These are phyloP conservation scores for Peucedramus taeniatus DNA, from an alignment of 2,113 vertebrate species.

Conservation along the genomic window DNA sequence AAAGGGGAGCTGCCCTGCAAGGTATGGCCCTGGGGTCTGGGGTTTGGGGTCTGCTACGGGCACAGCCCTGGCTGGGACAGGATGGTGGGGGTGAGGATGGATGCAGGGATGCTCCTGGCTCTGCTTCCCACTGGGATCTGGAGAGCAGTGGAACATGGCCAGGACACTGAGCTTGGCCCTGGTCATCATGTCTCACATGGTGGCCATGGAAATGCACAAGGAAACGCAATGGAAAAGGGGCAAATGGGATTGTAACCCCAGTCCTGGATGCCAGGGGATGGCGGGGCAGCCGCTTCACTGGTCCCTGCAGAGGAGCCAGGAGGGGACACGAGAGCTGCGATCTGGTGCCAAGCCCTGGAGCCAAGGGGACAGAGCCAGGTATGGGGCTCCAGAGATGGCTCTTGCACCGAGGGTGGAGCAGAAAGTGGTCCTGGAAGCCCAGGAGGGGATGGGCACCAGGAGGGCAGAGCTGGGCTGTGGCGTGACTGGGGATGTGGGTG, in stretches of 20 bases:
- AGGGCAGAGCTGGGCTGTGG: fast-evolving
- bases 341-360: background rate
- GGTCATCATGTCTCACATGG: background rate
- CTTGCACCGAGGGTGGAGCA: background rate
- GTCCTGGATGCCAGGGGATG: slow-evolving; percentile 26
- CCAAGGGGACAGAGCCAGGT: slow-evolving; percentile 60
- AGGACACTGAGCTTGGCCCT: background rate
- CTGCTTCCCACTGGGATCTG: background rate
- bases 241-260: fast-evolving
- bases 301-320: slow-evolving; percentile 37
- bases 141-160: fast-evolving
- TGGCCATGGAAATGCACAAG: fast-evolving
- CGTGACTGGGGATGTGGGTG: fast-evolving
- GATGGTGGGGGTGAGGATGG: fast-evolving
- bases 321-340: slow-evolving; percentile 18
- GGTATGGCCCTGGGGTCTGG: background rate
- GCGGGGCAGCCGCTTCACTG: background rate
- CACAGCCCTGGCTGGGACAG: fast-evolving
- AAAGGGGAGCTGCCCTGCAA: background rate
- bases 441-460: background rate
- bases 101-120: background rate
- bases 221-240: background rate
- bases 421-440: background rate
- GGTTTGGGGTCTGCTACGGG: background rate
- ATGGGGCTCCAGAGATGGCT: fast-evolving